Evolutionary conservation across 2,888 invertebrate species (phyloP).

Genomic region (Chloroclystis v-ata): DNA sequence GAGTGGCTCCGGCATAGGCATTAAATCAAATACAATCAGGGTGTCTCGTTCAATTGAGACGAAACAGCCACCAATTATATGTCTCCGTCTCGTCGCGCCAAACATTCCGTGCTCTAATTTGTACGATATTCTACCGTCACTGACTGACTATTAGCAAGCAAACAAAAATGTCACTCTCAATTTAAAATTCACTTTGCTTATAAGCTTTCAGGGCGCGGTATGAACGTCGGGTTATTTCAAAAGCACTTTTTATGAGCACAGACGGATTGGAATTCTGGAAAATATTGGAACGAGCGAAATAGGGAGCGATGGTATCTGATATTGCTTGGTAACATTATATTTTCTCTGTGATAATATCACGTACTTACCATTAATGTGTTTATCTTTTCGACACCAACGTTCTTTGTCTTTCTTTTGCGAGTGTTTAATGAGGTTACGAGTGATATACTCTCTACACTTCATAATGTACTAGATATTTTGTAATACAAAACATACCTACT

Average conservation of each 20-base stretch:
- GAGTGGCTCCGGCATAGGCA: slow-evolving; percentile 4
- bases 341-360: slow-evolving; percentile 24
- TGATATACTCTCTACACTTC: no score
- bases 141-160: background rate
- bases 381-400: slow-evolving; percentile 23
- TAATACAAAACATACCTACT: no score
- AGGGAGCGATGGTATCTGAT: background rate
- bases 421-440: background rate
- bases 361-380: slow-evolving; percentile 32
- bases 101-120: slow-evolving; percentile 12
- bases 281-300: background rate
- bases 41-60: slow-evolving; percentile 25
- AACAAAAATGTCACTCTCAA: background rate
- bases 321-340: slow-evolving; percentile 24
- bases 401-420: slow-evolving; percentile 1
- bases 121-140: background rate
- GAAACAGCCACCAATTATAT: slow-evolving; percentile 26
- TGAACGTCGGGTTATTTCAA: no score
- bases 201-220: background rate
- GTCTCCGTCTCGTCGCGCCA: slow-evolving; percentile 16
- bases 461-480: no score
- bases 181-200: background rate
- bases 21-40: slow-evolving; percentile 25
- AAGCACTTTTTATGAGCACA: no score
- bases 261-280: background rate